Evolutionary conservation across 2,113 vertebrate species (phyloP), one percentile per base, ranked within the genome.

Genomic region (Mastomys coucha): DNA sequence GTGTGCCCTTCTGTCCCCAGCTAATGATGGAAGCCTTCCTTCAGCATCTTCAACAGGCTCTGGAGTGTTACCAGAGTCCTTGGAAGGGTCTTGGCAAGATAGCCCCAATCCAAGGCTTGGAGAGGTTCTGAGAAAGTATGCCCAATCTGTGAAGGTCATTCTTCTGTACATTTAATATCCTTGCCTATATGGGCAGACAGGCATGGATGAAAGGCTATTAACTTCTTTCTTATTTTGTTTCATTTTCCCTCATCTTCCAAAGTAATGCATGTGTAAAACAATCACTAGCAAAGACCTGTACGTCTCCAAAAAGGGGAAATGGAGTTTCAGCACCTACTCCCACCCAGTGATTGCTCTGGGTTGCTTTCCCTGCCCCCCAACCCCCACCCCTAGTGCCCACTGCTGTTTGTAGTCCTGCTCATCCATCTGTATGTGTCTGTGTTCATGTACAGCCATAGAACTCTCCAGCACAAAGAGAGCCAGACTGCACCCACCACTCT

Each of bases 381-480:
- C 22, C 60, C 63, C 63, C 24, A 14, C 24, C 39, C 31, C 3
- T 10, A 0, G 14, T 65, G 70, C 36, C 26, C 24, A 0, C 24
- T 5, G 26, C 24, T 19, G 36, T 73, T 81, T 26, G 42, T n/a
- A 33, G 20, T 5, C 2, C 10, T 28, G 84, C 6, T 9, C 19
- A 11, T 5, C 0, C 63, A 7, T 51, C 69, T 39, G 14, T 26
- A 5, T 4, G 70, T 26, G 19, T 63, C 0, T 28, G 26, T 49
- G 33, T 73, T 80, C 70, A 2, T 53, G 33, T 31, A 42, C 2
- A 1, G 86, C 51, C 45, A 5, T 49, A 82, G 84, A 67, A 72
- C 89, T 75, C 77, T 75, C 78, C 36, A 85, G 72, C 76, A n/a
- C 53, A 92, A 93, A 91, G 67, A 53, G 91, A 86, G 24, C 72